phyloP scores from a whole-genome alignment of 2,113 vertebrate genomes.

The Lates calcarifer region DNA sequence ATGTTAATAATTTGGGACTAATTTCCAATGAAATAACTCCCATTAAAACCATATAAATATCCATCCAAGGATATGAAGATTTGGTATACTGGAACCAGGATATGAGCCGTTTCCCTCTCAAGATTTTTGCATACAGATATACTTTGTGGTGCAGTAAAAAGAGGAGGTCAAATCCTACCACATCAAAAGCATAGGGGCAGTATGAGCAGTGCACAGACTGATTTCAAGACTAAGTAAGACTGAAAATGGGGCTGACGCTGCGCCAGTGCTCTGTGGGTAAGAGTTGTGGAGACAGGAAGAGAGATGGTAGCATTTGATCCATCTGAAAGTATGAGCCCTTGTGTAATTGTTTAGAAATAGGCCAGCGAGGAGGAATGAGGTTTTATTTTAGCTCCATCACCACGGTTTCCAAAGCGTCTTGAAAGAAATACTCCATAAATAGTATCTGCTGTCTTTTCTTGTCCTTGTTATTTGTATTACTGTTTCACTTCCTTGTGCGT shows the following conservation, averaged over 20 bases:
- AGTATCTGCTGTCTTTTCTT: constrained; percentile 25
- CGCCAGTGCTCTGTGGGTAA: not conserved
- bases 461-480: constrained; percentile 35
- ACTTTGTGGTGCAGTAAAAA: not conserved
- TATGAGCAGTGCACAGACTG: not conserved
- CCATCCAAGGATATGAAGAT: not conserved
- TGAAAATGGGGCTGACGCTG: not conserved
- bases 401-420: constrained; percentile 36
- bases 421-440: constrained; percentile 58
- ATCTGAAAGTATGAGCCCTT: constrained; percentile 8
- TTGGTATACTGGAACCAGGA: constrained; percentile 33
- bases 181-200: not conserved
- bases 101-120: constrained; percentile 12
- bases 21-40: not conserved
- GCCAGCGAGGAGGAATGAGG: constrained; percentile 25
- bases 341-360: constrained; percentile 64
- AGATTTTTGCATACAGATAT: not conserved
- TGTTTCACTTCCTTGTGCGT: constrained; percentile 36
- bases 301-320: constrained; percentile 17
- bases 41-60: not conserved
- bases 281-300: constrained; percentile 1
- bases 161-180: not conserved
- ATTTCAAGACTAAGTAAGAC: not conserved
- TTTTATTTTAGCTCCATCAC: constrained; percentile 55
- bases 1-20: not conserved